These are phyloP conservation scores for Philereme transversata DNA, from an alignment of 2,888 invertebrate genomes.

Conservation along the genomic window DNA sequence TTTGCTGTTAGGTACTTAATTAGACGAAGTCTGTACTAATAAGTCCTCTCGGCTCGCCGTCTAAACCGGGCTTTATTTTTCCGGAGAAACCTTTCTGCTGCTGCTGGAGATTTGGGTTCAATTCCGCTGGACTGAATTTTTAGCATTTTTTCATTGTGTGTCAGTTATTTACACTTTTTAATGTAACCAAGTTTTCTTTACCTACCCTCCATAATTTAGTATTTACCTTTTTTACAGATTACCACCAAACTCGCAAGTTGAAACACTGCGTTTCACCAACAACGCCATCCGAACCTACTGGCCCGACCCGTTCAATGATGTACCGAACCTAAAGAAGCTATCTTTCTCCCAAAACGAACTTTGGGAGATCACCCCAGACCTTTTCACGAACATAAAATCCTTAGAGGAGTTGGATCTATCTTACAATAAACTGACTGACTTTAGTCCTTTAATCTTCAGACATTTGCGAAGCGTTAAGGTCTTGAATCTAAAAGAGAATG, in stretches of 20 bases:
- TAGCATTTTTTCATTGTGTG: no score
- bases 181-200: no score
- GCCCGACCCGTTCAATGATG: slow-evolving; percentile 73
- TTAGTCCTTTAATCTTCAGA: slow-evolving; percentile 71
- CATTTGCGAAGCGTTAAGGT: slow-evolving; percentile 60
- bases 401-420: slow-evolving; percentile 81
- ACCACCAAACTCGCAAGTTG: slow-evolving; percentile 70
- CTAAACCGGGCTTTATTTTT: no score
- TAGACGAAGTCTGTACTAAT: no score
- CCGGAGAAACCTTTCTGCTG: no score
- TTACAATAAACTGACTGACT: slow-evolving; percentile 71
- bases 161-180: no score
- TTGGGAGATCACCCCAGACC: slow-evolving; percentile 68
- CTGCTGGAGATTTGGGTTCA: no score
- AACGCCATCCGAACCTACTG: slow-evolving; percentile 75
- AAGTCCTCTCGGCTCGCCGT: no score
- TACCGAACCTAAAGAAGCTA: slow-evolving; percentile 66
- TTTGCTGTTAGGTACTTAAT: no score
- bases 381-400: slow-evolving; percentile 68
- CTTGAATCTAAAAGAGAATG: slow-evolving; percentile 77
- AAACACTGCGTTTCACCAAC: slow-evolving; percentile 68
- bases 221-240: slow-evolving; percentile 53
- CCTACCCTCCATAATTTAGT: no score
- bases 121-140: no score
- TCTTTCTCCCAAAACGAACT: slow-evolving; percentile 80